Base-by-base conservation (phyloP, 2,113 vertebrate genomes). In the Petrocephalus microphthalmus region DNA sequence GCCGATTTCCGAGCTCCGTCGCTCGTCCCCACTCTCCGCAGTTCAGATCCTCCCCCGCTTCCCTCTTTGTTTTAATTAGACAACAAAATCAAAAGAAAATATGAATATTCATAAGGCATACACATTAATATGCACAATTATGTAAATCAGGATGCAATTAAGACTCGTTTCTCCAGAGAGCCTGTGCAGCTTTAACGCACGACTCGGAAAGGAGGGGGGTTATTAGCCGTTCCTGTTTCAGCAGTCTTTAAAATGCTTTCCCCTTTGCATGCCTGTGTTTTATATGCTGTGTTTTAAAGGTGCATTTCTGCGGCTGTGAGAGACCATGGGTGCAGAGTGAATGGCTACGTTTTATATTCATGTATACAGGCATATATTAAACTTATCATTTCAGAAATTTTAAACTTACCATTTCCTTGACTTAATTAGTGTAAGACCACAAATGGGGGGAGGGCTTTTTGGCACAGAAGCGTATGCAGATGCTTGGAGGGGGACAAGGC, bases 121-220 rank as follows among this genome's bases (percentile, higher is more conserved):
- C 3, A 45, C 95, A 97, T 98, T 99, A 97, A 98, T 98, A 98
- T 98, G 97, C 97, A 97, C 94, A 96, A 96, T 97, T 96, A 98
- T 99, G 97, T 95, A 99, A 97, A 99, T 98, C 93, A 97, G 96
- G 91, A 93, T 95, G 94, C 96, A 97, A 96, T 99, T 99, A 99
- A 98, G 96, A 96, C 92, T 91, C 93, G 93, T 95, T 94, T 96
- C 96, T 96, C 95, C 92, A 91, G 95, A 96, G 96, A 96, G 95
- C 92, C 93, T 93, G 92, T 93, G 93, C 94, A 93, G 95, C 94
- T 94, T 95, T 96, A 96, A 94, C 93, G 94, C 95, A 95, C 95
- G 94, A 95, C 94, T 88, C 93, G 93, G 92, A 95, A 93, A 94
- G 91, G 94, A 90, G 94, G 93, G 94, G 94, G 93, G 93, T 95